A percentile compares a stretch with the other conserved stretches of the same genome.
Evolutionary conservation across 2,113 vertebrate species (phyloP).

Genomic region (Sigmodon hispidus): DNA sequence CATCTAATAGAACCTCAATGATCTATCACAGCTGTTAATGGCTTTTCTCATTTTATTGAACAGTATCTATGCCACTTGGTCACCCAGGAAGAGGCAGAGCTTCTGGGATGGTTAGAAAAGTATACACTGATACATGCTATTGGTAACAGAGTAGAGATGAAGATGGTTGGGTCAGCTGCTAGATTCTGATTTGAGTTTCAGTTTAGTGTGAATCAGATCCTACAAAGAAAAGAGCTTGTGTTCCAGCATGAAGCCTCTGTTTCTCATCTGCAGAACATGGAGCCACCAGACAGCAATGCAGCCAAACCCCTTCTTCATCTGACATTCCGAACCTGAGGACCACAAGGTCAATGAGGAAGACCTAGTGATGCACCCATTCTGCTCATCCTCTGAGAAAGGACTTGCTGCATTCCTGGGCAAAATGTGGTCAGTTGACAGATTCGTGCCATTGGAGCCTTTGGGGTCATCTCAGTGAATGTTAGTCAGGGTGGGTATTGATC

Average conservation of each 20-base stretch:
- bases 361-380: not conserved
- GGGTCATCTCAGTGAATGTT: not conserved
- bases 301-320: not conserved
- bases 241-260: fast-evolving
- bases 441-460: not conserved
- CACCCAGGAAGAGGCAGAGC: not conserved
- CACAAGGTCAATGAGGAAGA: not conserved
- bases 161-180: not conserved
- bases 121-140: fast-evolving
- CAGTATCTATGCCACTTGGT: not conserved
- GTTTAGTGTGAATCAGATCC: not conserved
- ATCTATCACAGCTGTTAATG: not conserved
- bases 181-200: not conserved
- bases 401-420: not conserved
- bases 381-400: not conserved
- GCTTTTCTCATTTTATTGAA: not conserved
- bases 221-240: not conserved
- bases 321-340: not conserved
- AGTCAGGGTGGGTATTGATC: not conserved
- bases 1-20: not conserved
- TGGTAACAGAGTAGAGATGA: not conserved
- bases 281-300: fast-evolving
- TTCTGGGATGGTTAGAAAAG: not conserved
- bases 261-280: fast-evolving
- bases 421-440: not conserved